These are phyloP conservation scores for Ardeotis arabs DNA, from an alignment of 2,113 vertebrate species.

Conservation along the genomic window DNA sequence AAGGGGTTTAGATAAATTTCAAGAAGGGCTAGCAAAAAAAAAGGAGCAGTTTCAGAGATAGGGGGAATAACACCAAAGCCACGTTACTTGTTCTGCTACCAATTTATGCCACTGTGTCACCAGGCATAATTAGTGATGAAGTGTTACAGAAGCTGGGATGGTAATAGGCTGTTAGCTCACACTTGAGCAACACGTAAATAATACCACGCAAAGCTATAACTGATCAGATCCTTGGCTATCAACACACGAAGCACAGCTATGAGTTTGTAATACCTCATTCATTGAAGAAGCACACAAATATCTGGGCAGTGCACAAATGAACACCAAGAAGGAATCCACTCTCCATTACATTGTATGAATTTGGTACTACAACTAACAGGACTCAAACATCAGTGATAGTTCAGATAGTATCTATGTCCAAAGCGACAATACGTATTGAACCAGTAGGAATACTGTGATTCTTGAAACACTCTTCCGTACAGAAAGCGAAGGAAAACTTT, in stretches of 20 bases:
- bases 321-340: background rate
- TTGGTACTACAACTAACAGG: background rate
- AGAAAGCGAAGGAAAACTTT: background rate
- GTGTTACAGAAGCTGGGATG: background rate
- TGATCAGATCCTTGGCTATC: background rate
- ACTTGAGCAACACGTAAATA: background rate
- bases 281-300: background rate
- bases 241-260: accelerated
- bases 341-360: background rate
- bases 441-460: background rate
- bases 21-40: background rate
- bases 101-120: background rate
- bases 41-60: background rate
- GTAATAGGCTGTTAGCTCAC: background rate
- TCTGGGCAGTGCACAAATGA: background rate
- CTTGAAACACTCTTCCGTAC: background rate
- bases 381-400: background rate
- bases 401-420: background rate
- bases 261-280: background rate
- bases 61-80: background rate
- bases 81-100: background rate
- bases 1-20: background rate
- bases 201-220: background rate
- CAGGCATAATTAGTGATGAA: background rate
- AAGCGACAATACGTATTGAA: background rate